Conservation (phyloP, 2,797 vertebrate genomes). For the Catharus ustulatus region DNA sequence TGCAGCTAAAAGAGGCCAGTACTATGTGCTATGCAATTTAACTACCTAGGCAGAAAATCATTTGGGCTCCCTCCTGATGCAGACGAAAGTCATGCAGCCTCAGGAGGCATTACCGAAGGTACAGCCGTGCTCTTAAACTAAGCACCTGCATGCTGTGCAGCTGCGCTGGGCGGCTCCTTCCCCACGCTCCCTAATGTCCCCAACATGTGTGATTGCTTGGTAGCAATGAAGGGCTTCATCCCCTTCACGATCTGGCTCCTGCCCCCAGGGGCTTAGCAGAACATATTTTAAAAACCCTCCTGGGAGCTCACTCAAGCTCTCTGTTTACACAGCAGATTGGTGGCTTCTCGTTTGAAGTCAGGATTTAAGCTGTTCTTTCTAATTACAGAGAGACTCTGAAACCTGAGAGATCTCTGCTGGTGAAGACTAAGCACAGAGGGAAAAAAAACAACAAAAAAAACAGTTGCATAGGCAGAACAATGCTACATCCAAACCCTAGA, state of each 20-base stretch:
- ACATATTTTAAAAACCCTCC: constrained; percentile 60
- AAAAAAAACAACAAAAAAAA: background rate
- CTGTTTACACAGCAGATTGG: constrained; percentile 75
- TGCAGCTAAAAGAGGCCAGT: background rate
- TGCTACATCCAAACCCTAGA: constrained; percentile 30
- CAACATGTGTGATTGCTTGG: background rate
- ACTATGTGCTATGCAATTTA: background rate
- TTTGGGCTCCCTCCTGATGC: background rate
- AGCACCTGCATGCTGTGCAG: background rate
- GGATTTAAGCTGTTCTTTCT: constrained; percentile 72
- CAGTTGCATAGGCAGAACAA: constrained; percentile 27
- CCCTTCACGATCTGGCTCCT: constrained; percentile 17
- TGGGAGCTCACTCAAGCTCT: constrained; percentile 54
- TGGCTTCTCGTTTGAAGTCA: constrained; percentile 69
- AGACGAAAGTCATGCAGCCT: background rate
- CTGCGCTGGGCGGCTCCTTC: background rate
- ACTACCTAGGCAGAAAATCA: background rate
- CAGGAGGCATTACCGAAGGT: background rate
- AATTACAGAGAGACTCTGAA: constrained; percentile 69
- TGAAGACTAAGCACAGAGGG: constrained; percentile 23
- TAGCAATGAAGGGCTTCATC: background rate
- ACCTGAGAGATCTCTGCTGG: constrained; percentile 62
- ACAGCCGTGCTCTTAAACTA: background rate
- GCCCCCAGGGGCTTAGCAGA: constrained; percentile 27
- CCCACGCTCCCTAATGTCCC: background rate